Evolutionary conservation across 2,797 vertebrate species (phyloP).

Genomic region (Bradypodion pumilum): DNA sequence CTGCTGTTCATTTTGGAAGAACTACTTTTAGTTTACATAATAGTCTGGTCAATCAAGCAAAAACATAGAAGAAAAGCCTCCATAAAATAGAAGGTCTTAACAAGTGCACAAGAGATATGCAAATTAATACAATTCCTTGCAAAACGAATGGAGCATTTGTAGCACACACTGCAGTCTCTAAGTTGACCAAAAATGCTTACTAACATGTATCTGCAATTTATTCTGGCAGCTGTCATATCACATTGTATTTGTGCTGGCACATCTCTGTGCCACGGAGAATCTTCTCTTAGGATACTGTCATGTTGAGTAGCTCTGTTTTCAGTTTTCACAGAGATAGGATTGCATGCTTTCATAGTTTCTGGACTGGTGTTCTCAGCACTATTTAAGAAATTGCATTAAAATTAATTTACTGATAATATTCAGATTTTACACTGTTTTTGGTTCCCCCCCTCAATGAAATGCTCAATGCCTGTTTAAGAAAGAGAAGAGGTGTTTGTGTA

Average conservation of each 20-base stretch:
- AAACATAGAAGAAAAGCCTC: neutral
- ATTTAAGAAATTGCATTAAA: neutral
- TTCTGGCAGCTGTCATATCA: constrained; percentile 39
- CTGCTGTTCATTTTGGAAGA: too few relatives aligned
- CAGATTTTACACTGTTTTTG: neutral
- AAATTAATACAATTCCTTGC: constrained; percentile 22
- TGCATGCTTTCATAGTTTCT: neutral
- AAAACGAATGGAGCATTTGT: constrained; percentile 5
- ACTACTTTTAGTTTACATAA: too few relatives aligned
- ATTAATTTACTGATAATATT: neutral
- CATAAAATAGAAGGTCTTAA: neutral
- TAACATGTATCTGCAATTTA: constrained; percentile 25
- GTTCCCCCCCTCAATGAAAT: neutral
- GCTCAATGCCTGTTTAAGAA: neutral
- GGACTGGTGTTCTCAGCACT: constrained; percentile 15
- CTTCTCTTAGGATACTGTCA: constrained; percentile 1
- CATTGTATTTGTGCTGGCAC: constrained; percentile 16
- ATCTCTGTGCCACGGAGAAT: neutral
- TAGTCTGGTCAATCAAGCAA: too few relatives aligned
- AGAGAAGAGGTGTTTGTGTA: neutral
- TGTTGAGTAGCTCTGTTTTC: constrained; percentile 11
- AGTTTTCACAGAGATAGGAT: constrained; percentile 21
- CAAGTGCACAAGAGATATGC: constrained; percentile 8
- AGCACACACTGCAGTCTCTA: neutral
- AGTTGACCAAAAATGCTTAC: constrained; percentile 9